Base-by-base conservation (phyloP, 2,888 invertebrate species). In the Leucophenga montana region DNA sequence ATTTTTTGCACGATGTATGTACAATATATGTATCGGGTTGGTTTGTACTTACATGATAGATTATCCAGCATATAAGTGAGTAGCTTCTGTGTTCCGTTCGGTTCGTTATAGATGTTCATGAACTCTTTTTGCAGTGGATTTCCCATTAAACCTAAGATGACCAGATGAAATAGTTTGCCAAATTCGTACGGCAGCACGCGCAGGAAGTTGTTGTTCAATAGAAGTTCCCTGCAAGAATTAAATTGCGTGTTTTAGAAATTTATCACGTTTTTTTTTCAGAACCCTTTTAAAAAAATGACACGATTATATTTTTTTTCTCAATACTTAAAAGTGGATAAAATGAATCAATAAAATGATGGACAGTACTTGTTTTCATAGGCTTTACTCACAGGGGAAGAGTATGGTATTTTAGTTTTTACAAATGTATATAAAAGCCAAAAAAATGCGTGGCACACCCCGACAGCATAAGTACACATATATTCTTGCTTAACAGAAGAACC, bases 91-190 rank as follows among this genome's bases (percentile, higher is more conserved):
- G 97, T 97, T 67, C 98, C 98, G 89, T 97, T 97, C 83, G 93
- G 93, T 90, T 98, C 98, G 88, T 94, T 95, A 90, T 97, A 98
- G 78, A 98, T 92, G 75, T 94, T 92, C 89, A 96, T 92, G 89
- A 98, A 94, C 88, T 98, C 98, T 89, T 96, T 96, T 86, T 94
- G 94, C 76, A 99, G 91, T 53, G 98, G 98, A 91, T 99, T 99
- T 27, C 97, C 98, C 86, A 95, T 94, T 81, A 96, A 91, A 86
- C 97, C 97, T 79, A 99, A 92, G 85, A 95, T 93, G 89, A 97
- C 95, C 77, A 99, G 92, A 90, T 98, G 97, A 90, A 99, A 99
- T 83, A 99, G 92, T 90, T 97, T 97, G 81, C 99, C 99, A 83
- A 99, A 91, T 90, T 99, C 98, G 89, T 96, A 98, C 3, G 99